Evolutionary conservation across 2,113 vertebrate species (phyloP).

Genomic region (Phalacrocorax aristotelis): DNA sequence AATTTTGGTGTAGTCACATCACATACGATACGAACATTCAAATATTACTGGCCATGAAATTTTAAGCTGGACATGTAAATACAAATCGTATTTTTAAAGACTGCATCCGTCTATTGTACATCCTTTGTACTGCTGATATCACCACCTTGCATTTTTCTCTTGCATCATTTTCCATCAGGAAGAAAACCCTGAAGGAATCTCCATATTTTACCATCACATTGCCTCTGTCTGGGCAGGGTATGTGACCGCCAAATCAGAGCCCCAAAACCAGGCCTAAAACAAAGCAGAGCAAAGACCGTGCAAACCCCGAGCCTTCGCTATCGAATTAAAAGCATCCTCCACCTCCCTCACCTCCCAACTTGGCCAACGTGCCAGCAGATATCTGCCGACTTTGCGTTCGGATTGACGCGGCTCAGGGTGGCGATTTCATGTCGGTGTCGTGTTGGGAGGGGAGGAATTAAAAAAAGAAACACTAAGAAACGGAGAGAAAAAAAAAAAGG

Average conservation of each 20-base stretch:
- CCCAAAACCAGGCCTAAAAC: constrained; percentile 45
- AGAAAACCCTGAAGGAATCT: constrained; percentile 36
- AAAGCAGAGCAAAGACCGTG: not conserved
- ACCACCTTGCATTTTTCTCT: not conserved
- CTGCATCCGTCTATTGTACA: not conserved
- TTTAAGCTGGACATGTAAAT: not conserved
- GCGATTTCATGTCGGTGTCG: not conserved
- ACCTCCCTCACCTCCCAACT: not conserved
- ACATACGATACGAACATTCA: not conserved
- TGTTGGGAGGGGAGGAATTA: not conserved
- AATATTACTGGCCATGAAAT: not conserved
- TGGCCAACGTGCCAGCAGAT: not conserved
- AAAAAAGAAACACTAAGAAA: too few relatives aligned
- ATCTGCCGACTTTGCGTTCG: constrained; percentile 26
- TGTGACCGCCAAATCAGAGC: not conserved
- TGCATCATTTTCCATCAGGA: not conserved
- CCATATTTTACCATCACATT: not conserved
- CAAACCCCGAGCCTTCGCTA: not conserved
- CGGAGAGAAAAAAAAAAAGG: not conserved
- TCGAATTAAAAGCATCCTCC: constrained; percentile 62
- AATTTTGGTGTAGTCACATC: not conserved
- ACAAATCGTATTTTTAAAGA: not conserved
- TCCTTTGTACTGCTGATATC: not conserved
- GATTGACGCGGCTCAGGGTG: not conserved
- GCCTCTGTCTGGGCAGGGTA: not conserved